A percentile compares a stretch with the other conserved stretches of the same genome.
Conservation (phyloP, 2,113 vertebrate species). For the Ciconia stormi region DNA sequence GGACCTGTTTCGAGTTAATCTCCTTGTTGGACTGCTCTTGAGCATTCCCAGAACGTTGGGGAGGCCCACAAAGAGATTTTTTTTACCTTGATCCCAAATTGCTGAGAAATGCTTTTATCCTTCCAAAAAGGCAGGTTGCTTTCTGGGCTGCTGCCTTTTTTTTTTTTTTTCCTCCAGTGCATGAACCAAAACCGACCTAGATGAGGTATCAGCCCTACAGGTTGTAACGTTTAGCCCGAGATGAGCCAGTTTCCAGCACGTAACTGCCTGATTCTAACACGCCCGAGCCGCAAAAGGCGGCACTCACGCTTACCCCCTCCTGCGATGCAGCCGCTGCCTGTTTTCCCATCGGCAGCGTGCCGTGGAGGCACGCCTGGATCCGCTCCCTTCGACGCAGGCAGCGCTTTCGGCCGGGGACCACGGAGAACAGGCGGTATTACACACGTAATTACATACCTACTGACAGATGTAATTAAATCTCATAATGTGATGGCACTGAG, state of each 20-base stretch:
- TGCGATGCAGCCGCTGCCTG: background rate
- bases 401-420: fast-evolving
- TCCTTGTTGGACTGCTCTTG: background rate
- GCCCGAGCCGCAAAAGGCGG: background rate
- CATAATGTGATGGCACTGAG: fast-evolving
- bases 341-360: background rate
- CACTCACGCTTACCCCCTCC: background rate
- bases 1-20: conserved; percentile 8
- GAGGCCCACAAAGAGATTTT: background rate
- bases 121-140: background rate
- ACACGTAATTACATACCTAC: fast-evolving
- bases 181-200: background rate
- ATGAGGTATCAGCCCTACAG: background rate
- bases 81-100: background rate
- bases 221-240: background rate
- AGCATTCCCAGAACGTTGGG: background rate
- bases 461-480: fast-evolving
- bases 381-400: background rate
- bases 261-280: fast-evolving
- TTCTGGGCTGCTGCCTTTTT: background rate
- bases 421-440: fast-evolving
- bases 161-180: background rate
- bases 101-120: background rate
- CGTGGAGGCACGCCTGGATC: background rate
- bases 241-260: fast-evolving